Percentiles rank a stretch among this genome's conserved stretches.
These are phyloP conservation scores for Botia almorhae DNA, from an alignment of 2,797 vertebrate genomes.

Conservation along the genomic window DNA sequence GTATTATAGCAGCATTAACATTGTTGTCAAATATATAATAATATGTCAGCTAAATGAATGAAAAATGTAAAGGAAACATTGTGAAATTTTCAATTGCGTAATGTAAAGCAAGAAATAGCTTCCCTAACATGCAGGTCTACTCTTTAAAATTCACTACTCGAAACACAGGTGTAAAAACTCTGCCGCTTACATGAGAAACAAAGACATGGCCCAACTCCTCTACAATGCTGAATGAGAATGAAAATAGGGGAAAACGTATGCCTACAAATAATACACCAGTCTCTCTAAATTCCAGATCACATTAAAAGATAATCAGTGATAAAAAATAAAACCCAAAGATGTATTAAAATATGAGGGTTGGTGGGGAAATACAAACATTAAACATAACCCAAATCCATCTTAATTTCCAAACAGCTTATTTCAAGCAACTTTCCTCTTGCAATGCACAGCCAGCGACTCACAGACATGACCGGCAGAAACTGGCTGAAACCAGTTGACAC, in stretches of 20 bases:
- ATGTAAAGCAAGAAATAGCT: no score
- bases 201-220: not conserved
- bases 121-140: no score
- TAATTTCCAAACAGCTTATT: not conserved
- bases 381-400: not conserved
- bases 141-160: no score
- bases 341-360: no score
- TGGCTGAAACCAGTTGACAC: slow-evolving; percentile 47
- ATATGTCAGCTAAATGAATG: no score
- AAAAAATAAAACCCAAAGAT: not conserved
- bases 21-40: no score
- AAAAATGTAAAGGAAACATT: no score
- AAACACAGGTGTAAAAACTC: no score
- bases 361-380: not conserved
- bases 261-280: not conserved
- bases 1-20: no score
- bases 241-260: not conserved
- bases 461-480: slow-evolving; percentile 34
- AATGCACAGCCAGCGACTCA: slow-evolving; percentile 32
- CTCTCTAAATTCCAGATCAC: not conserved
- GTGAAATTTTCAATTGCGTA: no score
- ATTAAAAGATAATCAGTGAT: not conserved
- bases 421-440: not conserved
- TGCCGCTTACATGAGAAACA: no score
- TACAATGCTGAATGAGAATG: no score